Evolutionary conservation across 2,888 invertebrate genomes (phyloP), one percentile per base, ranked within the genome.

Genomic region (Xylota sylvarum): DNA sequence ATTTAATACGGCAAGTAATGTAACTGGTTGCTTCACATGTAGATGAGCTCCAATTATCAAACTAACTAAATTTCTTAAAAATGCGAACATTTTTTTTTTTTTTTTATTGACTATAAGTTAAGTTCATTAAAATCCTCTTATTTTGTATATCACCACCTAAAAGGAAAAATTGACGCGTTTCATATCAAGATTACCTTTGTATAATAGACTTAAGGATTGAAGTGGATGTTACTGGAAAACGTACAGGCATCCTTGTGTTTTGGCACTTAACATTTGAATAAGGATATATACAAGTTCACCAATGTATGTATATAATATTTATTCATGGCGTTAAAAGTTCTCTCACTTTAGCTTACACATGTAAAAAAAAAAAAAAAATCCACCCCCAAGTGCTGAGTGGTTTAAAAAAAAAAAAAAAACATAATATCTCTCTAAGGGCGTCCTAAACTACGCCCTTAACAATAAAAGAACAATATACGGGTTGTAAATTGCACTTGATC

Each of bases 161-260:
- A 70, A 72, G 32, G 62, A 52, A 62, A 73, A 73, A 73, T 73
- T 73, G 73, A 73, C 73, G 12, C 50, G 50, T 62, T 62, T 50
- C 50, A 73, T 40, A 62, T 50, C 50, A 73, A 60, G 50, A 40
- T 73, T 48, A 56, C 43, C 5, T 72, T n/a, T 30, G 10, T 58
- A 23, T 73, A 73, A 73, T 73, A 48, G 60, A 73, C 50, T 46
- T 32, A 4, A 70, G 43, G 48, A 52, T 50, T 50, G 14, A 14
- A 46, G 48, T 56, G 30, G 70, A 46, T 56, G n/a, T 27, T 35
- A 2, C 27, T 10, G 55, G 5, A 9, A 58, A 32, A 35, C 7
- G 10, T 62, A 12, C 40, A 32, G n/a, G 19, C 32, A 58, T 40
- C 23, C 43, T 56, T 19, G 50, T 40, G 23, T 30, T 50, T 67